Percentiles rank a stretch among this genome's conserved stretches.
These are phyloP conservation scores for Stegostoma tigrinum DNA, from an alignment of 2,113 vertebrate genomes.

Conservation along the genomic window DNA sequence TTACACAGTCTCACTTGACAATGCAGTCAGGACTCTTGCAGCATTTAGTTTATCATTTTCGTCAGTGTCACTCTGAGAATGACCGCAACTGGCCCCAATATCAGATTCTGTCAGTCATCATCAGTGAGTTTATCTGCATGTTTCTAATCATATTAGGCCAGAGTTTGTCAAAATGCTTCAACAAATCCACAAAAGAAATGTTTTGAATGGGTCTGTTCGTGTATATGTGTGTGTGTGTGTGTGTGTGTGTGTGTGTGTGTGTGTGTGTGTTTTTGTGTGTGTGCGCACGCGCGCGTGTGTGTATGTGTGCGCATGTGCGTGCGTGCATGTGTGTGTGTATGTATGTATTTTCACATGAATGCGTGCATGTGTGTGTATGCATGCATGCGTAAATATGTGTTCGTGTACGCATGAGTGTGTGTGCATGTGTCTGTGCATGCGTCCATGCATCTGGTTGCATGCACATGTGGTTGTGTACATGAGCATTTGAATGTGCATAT, in stretches of 20 bases:
- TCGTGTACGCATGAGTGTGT: background rate
- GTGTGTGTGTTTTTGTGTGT: background rate
- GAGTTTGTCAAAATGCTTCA: constrained; percentile 75
- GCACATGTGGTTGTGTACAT: background rate
- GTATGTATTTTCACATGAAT: no score
- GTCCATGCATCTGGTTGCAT: background rate
- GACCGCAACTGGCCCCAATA: constrained; percentile 71
- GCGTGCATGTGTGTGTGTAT: rapidly evolving
- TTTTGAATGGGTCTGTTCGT: background rate
- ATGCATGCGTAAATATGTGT: background rate
- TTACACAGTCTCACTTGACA: constrained; percentile 65
- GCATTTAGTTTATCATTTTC: constrained; percentile 71
- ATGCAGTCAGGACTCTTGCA: constrained; percentile 71
- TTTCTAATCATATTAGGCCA: constrained; percentile 63
- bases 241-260: no score
- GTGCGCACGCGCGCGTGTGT: background rate
- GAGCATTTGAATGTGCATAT: background rate
- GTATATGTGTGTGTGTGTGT: background rate
- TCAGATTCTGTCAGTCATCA: constrained; percentile 78
- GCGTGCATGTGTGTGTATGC: background rate
- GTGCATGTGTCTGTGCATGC: background rate
- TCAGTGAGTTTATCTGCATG: constrained; percentile 84
- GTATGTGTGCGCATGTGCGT: background rate
- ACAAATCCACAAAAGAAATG: background rate
- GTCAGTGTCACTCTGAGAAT: constrained; percentile 63